A percentile compares a stretch with the other conserved stretches of the same genome.
These are phyloP conservation scores for Onchidella celtica DNA, from an alignment of 2,888 invertebrate genomes.

Conservation along the genomic window DNA sequence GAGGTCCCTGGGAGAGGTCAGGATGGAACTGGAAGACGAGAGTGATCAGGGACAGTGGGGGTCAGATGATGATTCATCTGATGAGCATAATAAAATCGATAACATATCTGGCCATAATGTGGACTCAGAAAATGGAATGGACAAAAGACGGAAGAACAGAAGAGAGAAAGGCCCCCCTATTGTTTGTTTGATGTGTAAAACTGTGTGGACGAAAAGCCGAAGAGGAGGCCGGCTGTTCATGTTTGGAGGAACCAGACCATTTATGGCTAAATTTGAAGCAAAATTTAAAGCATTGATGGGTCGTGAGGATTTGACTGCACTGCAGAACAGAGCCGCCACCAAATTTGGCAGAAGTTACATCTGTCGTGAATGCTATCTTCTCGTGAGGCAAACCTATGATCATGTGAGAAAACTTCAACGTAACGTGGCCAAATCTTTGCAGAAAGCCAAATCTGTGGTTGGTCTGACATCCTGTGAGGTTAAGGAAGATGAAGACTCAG, in stretches of 20 bases:
- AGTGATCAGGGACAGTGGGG: conserved; percentile 28
- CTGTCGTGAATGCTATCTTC: conserved; percentile 39
- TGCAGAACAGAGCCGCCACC: conserved; percentile 20
- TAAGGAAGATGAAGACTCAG: conserved; percentile 1
- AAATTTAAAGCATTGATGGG: conserved; percentile 39
- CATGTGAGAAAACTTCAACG: conserved; percentile 37
- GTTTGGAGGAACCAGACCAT: conserved; percentile 46
- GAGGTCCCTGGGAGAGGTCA: no score
- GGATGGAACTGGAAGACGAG: conserved; percentile 24
- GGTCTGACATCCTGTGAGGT: background rate
- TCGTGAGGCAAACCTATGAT: conserved; percentile 39
- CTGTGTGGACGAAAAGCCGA: conserved; percentile 20
- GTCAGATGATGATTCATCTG: background rate
- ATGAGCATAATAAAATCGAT: background rate
- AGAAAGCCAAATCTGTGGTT: background rate
- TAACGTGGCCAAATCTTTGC: conserved; percentile 31
- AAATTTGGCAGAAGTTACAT: conserved; percentile 46
- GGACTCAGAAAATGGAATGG: background rate
- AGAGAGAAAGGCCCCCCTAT: conserved; percentile 40
- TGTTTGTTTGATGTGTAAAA: conserved; percentile 39
- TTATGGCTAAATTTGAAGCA: conserved; percentile 49
- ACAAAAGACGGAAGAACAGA: conserved; percentile 9
- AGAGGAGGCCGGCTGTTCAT: conserved; percentile 41
- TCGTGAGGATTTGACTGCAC: conserved; percentile 21
- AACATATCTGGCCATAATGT: background rate